Conservation (phyloP, 1,140 invertebrate species). For the Spodoptera frugiperda region DNA sequence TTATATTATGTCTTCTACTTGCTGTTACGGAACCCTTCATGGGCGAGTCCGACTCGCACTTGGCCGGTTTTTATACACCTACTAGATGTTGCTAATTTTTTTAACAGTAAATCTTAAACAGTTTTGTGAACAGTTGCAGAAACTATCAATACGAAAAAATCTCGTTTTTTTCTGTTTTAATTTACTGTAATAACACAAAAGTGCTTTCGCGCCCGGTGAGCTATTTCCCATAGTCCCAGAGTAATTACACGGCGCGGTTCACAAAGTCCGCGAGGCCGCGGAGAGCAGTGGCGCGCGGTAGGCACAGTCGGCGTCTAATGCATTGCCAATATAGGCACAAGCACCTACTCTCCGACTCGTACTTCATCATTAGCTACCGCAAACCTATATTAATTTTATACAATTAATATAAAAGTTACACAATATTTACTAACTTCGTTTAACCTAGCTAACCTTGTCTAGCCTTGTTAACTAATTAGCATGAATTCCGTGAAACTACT, state of each 20-base stretch:
- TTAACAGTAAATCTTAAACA: neutral
- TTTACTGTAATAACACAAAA: slow-evolving; percentile 78
- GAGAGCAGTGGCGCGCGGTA: slow-evolving; percentile 49
- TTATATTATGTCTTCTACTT: too few relatives aligned
- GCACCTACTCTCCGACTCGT: neutral
- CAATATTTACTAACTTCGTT: neutral
- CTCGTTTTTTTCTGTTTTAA: slow-evolving; percentile 70
- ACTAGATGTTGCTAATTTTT: neutral
- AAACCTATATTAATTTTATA: too few relatives aligned
- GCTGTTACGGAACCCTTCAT: too few relatives aligned
- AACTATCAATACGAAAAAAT: neutral
- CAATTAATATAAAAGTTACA: too few relatives aligned
- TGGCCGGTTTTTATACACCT: neutral
- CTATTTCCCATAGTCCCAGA: slow-evolving; percentile 82
- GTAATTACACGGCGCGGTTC: slow-evolving; percentile 78
- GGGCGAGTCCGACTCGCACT: too few relatives aligned
- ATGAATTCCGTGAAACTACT: too few relatives aligned
- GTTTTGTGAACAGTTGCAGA: neutral
- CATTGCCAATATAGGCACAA: slow-evolving; percentile 41
- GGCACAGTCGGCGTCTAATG: slow-evolving; percentile 37
- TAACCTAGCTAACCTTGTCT: too few relatives aligned
- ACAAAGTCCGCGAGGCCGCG: slow-evolving; percentile 67
- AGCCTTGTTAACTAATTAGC: too few relatives aligned
- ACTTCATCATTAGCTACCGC: slow-evolving; percentile 6
- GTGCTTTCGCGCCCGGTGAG: slow-evolving; percentile 73